Evolutionary conservation across 2,113 vertebrate genomes (phyloP).

Genomic region (Alces alces): DNA sequence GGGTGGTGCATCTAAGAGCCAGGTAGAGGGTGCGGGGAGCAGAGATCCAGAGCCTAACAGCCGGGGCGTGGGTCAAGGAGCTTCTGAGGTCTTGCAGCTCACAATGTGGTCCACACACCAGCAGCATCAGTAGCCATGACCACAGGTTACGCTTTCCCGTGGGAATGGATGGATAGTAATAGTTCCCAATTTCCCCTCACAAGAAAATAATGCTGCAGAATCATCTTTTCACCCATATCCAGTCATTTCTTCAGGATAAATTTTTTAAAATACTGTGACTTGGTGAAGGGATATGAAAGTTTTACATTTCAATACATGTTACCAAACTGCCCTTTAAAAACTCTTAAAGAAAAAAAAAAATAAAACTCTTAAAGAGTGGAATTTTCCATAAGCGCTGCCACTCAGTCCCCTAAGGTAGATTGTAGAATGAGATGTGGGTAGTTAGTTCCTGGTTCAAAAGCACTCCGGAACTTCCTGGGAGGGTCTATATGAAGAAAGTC

Average conservation of each 20-base stretch:
- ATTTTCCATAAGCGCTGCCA: not conserved
- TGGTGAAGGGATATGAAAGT: not conserved
- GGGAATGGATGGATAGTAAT: too few relatives aligned
- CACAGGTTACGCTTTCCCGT: accelerated
- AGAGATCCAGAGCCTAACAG: not conserved
- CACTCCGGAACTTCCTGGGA: not conserved
- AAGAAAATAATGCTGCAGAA: not conserved
- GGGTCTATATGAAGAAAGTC: not conserved
- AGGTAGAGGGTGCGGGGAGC: not conserved
- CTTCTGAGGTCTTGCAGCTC: not conserved
- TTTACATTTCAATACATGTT: not conserved
- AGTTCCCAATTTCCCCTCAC: not conserved
- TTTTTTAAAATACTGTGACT: not conserved
- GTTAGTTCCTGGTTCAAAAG: not conserved
- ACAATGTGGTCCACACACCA: not conserved
- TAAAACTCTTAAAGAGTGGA: not conserved
- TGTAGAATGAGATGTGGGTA: not conserved
- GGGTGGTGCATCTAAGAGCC: not conserved
- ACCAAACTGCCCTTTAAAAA: not conserved
- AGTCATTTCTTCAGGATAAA: not conserved
- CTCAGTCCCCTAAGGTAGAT: not conserved
- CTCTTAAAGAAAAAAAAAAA: not conserved
- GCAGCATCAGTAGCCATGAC: not conserved
- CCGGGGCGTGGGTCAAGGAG: not conserved
- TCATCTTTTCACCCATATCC: not conserved